Percentiles rank a stretch among this genome's conserved stretches.
phyloP scores from a whole-genome alignment of 2,888 invertebrate genomes.

The Helicoverpa assulta region DNA sequence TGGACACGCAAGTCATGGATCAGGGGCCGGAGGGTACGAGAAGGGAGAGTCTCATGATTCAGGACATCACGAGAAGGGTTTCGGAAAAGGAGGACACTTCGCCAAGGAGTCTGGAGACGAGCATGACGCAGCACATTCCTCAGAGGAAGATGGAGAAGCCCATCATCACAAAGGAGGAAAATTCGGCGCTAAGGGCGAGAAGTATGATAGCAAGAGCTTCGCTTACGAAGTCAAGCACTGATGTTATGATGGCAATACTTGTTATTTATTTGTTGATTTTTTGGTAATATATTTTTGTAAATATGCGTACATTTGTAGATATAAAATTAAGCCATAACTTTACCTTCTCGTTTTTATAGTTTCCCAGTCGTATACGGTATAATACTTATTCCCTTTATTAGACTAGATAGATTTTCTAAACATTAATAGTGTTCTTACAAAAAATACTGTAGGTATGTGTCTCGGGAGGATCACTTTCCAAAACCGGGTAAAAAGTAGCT shows the following conservation, averaged over 20 bases:
- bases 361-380: not conserved
- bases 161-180: slow-evolving; percentile 86
- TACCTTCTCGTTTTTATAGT: slow-evolving; percentile 33
- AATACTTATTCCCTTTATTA: no score
- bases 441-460: no score
- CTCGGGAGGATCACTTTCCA: no score
- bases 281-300: slow-evolving; percentile 82
- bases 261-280: slow-evolving; percentile 81
- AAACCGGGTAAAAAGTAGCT: no score
- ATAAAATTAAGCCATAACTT: slow-evolving; percentile 76
- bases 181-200: slow-evolving; percentile 80
- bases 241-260: slow-evolving; percentile 69
- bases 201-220: slow-evolving; percentile 80
- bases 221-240: slow-evolving; percentile 84
- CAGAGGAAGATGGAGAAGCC: slow-evolving; percentile 86
- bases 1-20: slow-evolving; percentile 87
- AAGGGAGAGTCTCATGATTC: slow-evolving; percentile 89
- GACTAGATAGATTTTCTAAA: no score
- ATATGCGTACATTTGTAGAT: slow-evolving; percentile 77
- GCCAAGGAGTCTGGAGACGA: slow-evolving; percentile 87
- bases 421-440: no score
- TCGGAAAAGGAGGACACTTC: slow-evolving; percentile 86
- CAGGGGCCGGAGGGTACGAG: slow-evolving; percentile 86
- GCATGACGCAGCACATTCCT: slow-evolving; percentile 85
- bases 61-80: slow-evolving; percentile 84